phyloP scores from a whole-genome alignment of 2,797 vertebrate genomes.

The Ceyx erithaca region DNA sequence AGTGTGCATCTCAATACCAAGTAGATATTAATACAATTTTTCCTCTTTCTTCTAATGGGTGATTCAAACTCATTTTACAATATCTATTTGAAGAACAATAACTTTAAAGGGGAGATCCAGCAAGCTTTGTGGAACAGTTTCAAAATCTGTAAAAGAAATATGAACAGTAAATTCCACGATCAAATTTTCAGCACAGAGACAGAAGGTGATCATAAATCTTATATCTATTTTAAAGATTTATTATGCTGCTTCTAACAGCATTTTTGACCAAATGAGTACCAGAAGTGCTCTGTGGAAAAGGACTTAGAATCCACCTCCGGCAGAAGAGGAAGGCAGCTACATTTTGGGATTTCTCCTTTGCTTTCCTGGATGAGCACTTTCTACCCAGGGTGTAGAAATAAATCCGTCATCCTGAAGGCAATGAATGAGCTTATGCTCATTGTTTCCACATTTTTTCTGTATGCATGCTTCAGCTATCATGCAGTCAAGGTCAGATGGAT shows the following conservation, averaged over 20 bases:
- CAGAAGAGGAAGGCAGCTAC: not conserved
- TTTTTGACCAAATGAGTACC: not conserved
- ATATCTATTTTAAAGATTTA: slow-evolving; percentile 3
- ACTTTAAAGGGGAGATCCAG: not conserved
- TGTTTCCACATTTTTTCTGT: not conserved
- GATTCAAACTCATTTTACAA: not conserved
- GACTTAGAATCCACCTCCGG: not conserved
- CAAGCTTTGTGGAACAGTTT: not conserved
- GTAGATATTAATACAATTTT: not conserved
- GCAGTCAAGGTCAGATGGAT: not conserved
- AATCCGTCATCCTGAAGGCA: not conserved
- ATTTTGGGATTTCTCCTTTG: not conserved
- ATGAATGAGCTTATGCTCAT: not conserved
- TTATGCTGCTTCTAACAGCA: not conserved
- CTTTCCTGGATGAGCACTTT: not conserved
- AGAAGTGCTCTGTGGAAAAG: not conserved
- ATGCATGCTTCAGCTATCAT: not conserved
- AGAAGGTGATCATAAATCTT: not conserved
- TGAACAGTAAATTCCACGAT: not conserved
- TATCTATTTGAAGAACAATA: not conserved
- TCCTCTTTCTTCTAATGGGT: not conserved
- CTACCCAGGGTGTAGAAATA: not conserved
- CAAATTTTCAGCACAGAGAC: not conserved
- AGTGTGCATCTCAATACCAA: not conserved
- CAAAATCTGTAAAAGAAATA: not conserved